These are phyloP conservation scores for Charanyca ferruginea DNA, from an alignment of 2,888 invertebrate species.

Conservation along the genomic window DNA sequence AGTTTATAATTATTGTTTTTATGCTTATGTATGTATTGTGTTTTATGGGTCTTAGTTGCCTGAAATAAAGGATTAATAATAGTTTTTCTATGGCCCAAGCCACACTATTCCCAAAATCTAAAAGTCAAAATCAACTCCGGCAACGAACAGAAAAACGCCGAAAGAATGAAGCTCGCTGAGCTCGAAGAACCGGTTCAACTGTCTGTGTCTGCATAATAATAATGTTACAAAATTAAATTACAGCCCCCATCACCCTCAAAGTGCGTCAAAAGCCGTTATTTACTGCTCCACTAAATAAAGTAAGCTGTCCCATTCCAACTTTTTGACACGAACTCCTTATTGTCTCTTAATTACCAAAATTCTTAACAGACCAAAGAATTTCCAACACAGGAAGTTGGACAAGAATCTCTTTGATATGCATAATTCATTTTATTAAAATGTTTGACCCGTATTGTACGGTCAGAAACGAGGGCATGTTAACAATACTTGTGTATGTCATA, in stretches of 20 bases:
- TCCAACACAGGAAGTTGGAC: slow-evolving; percentile 35
- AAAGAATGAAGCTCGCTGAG: too few species aligned
- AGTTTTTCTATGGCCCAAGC: too few species aligned
- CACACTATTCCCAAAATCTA: too few species aligned
- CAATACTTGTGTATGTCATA: background rate
- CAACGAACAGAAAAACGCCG: too few species aligned
- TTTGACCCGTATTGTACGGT: slow-evolving; percentile 43
- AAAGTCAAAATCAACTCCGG: too few species aligned
- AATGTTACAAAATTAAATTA: slow-evolving; percentile 36
- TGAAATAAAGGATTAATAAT: too few species aligned
- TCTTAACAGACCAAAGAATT: slow-evolving; percentile 60
- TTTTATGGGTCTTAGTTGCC: too few species aligned
- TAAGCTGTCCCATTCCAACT: slow-evolving; percentile 42
- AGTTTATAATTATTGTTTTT: too few species aligned
- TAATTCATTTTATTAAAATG: slow-evolving; percentile 65
- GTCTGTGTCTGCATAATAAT: background rate
- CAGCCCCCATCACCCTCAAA: slow-evolving; percentile 6
- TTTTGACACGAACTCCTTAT: slow-evolving; percentile 51
- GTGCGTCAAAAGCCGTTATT: slow-evolving; percentile 41
- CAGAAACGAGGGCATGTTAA: slow-evolving; percentile 13
- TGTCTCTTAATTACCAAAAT: slow-evolving; percentile 63
- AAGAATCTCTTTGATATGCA: slow-evolving; percentile 57
- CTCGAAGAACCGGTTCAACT: too few species aligned
- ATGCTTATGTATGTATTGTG: too few species aligned
- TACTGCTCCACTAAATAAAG: slow-evolving; percentile 45